phyloP scores from a whole-genome alignment of 2,888 invertebrate species.

The Drosophila atroscutellata region DNA sequence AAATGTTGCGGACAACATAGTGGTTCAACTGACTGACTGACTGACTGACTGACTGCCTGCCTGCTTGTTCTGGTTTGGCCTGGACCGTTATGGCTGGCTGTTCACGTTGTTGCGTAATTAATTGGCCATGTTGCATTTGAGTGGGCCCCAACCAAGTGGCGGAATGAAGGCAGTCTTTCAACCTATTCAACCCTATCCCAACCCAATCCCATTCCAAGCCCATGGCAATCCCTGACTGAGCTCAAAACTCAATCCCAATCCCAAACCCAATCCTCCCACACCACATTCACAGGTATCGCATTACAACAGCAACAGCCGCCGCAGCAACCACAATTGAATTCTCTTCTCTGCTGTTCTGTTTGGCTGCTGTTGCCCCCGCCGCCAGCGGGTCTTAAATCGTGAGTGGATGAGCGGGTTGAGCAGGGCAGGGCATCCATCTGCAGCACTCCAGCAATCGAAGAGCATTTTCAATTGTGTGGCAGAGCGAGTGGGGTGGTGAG shows the following conservation, averaged over 20 bases:
- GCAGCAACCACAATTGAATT: constrained; percentile 68
- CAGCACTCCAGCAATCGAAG: constrained; percentile 11
- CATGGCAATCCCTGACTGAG: not conserved
- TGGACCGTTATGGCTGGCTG: constrained; percentile 30
- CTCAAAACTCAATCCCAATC: constrained; percentile 1
- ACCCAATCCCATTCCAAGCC: not conserved
- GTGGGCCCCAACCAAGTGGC: constrained; percentile 64
- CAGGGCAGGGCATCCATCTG: not conserved
- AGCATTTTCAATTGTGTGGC: constrained; percentile 23
- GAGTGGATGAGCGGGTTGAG: not conserved
- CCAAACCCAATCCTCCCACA: not conserved
- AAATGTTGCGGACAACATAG: constrained; percentile 52
- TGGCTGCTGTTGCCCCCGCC: constrained; percentile 22
- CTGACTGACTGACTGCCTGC: constrained; percentile 6
- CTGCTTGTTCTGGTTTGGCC: constrained; percentile 12
- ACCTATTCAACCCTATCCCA: constrained; percentile 7
- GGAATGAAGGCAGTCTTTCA: constrained; percentile 38
- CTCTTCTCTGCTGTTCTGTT: constrained; percentile 37
- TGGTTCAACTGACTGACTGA: constrained; percentile 22
- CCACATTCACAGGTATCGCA: constrained; percentile 53
- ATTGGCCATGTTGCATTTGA: constrained; percentile 78
- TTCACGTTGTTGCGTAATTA: constrained; percentile 74
- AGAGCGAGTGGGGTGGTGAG: not conserved
- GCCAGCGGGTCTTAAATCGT: constrained; percentile 37
- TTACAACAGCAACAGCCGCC: constrained; percentile 46